Evolutionary conservation across 2,797 vertebrate genomes (phyloP), one percentile per base, ranked within the genome.

Genomic region (Phyllotis vaccarum): DNA sequence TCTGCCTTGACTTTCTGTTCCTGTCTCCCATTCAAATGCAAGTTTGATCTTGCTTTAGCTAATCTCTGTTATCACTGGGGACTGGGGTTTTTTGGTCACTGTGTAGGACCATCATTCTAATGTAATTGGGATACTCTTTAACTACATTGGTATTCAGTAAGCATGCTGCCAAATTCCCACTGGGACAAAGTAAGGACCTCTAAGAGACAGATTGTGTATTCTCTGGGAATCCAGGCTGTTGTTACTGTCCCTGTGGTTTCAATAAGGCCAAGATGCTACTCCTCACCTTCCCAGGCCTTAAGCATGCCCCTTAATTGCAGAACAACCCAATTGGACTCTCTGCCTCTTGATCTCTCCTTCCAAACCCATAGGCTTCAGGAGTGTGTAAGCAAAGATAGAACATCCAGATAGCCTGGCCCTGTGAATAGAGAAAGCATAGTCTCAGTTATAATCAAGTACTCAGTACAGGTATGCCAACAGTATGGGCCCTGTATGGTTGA

Each of bases 151-250:
- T 29, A 37, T 64, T 83, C 29, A 19, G 43, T 82, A 58, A 16
- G 62, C 80, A 64, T 83, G 6, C 92, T 94, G 89, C 75, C 52
- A 37, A 91, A 82, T 94, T 91, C 56, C 46, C 52, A 6, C 22
- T 56, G 5, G 49, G 56, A 40, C 49, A 21, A 60, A 68, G 27
- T 72, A 89, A 70, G 34, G n/a, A 21, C 27, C 5, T 86, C 87
- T 5, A 12, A 72, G 56, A 88, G 40, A 66, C 78, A 93, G 75
- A 83, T 56, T 86, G 0, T 75, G 76, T 13, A 40, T 3, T 78
- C 34, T 52, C 0, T 54, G 64, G 27, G 37, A 86, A 64, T n/a
- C 29, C 56, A 74, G 22, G 49, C 40, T 91, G 9, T 11, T 74
- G 7, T 66, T 56, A 31, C 2, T 85, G 52, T 80, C 34, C 52